Base-by-base conservation (phyloP, 1,140 invertebrate genomes). In the Eriosoma lanigerum region DNA sequence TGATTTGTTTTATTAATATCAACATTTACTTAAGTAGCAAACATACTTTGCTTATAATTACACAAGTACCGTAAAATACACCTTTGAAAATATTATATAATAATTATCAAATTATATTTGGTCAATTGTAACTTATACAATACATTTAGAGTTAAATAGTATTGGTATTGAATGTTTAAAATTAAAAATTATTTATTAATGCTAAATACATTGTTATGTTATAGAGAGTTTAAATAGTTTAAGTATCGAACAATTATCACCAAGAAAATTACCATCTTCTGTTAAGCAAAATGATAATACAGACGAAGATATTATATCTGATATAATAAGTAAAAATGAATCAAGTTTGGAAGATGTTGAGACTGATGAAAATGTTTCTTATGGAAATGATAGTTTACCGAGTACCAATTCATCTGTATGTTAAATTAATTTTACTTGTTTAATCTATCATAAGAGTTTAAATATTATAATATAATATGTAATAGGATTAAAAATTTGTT, bases 281-380 rank as follows among this genome's bases (percentile, higher is more conserved):
- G 32, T 50, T 70, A 44, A 70, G n/a, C 38, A 6, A 52, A 52
- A 52, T 72, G 68, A 72, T n/a, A 72, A 72, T 19, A 38, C 72
- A 1, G 72, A 76, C 10, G 17, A 58, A 26, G 56, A 60, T n/a
- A 24, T 46, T 19, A 78, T 62, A 8, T 62, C 32, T 26, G 73
- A 78, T 44, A 6, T 58, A 48, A 60, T 48, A 62, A 62, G 38
- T 60, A 46, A 26, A 62, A 78, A 60, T 29, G 75, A 78, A n/a
- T 78, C 75, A 26, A 78, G 75, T 24, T 60, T 78, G 17, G 75
- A 78, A 44, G 75, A 78, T 6, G 48, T 78, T n/a, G 75, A 78
- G 26, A 78, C 75, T 26, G 75, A 78, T 26, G 75, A 78, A 78
- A 62, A 78, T 48, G 3, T 78, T 17, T 60, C 75, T 19, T 56